phyloP scores from a whole-genome alignment of 2,113 vertebrate genomes.

The Proterorhinus semilunaris region DNA sequence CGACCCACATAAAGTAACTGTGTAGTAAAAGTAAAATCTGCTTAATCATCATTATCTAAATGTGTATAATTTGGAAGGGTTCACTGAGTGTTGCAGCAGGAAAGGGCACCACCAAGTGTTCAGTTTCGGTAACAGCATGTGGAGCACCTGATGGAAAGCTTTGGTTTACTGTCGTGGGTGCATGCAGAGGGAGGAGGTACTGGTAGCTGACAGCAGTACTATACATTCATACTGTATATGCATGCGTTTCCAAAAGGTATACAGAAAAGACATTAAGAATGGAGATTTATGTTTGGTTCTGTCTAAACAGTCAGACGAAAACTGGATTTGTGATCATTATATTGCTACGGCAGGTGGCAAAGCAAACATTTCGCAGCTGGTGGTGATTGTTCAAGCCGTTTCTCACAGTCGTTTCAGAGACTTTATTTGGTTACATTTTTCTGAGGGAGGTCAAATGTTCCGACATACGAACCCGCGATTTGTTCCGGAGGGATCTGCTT shows the following conservation, averaged over 20 bases:
- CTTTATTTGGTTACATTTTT: slow-evolving; percentile 34
- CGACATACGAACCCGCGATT: slow-evolving; percentile 40
- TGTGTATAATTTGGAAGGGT: background rate
- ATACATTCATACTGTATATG: background rate
- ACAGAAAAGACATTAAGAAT: slow-evolving; percentile 5
- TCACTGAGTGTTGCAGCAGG: background rate
- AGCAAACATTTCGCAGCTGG: slow-evolving; percentile 40
- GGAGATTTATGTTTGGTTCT: slow-evolving; percentile 16
- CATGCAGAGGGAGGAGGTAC: background rate
- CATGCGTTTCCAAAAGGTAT: background rate
- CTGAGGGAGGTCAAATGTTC: slow-evolving; percentile 42
- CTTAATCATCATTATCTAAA: background rate
- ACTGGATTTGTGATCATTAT: slow-evolving; percentile 32
- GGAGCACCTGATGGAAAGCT: background rate
- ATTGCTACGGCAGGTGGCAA: slow-evolving; percentile 33
- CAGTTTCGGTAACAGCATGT: background rate
- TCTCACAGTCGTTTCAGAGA: slow-evolving; percentile 11
- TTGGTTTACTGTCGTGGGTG: background rate
- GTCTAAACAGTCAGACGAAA: slow-evolving; percentile 24
- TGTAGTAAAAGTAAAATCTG: too few species aligned
- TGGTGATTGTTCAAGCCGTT: slow-evolving; percentile 15
- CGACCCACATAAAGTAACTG: too few species aligned
- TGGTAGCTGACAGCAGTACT: background rate
- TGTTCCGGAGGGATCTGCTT: slow-evolving; percentile 37
- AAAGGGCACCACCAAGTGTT: background rate